A percentile compares a stretch with the other conserved stretches of the same genome.
phyloP scores from a whole-genome alignment of 2,113 vertebrate species.

The Pteropus alecto region DNA sequence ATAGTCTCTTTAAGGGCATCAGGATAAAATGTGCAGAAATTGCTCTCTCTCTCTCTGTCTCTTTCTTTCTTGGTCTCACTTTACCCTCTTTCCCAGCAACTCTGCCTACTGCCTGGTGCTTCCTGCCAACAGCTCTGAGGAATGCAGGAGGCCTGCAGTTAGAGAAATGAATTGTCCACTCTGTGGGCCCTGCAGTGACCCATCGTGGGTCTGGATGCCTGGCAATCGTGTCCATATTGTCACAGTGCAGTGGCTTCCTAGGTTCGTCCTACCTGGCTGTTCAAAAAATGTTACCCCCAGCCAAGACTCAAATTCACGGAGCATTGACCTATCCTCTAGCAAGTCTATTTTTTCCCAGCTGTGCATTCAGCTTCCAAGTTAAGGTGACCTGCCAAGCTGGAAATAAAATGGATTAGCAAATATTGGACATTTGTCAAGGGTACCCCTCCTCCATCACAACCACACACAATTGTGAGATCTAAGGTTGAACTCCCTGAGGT shows the following conservation, averaged over 20 bases:
- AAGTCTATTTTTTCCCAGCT: background rate
- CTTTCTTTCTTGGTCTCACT: background rate
- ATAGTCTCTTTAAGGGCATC: background rate
- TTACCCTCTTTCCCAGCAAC: background rate
- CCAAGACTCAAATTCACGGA: constrained; percentile 2
- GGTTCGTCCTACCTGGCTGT: background rate
- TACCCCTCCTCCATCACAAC: background rate
- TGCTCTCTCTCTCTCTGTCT: background rate
- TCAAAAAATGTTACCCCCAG: constrained; percentile 31
- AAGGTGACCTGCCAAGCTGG: constrained; percentile 41
- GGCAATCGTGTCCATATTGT: background rate
- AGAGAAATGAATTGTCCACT: background rate
- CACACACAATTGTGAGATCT: constrained; percentile 35
- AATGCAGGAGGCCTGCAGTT: background rate
- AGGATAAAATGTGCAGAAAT: background rate
- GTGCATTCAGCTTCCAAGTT: constrained; percentile 32
- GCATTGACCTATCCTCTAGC: background rate
- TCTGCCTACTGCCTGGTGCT: background rate
- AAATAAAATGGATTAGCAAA: constrained; percentile 55
- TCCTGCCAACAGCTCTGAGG: background rate
- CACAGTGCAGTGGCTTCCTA: background rate
- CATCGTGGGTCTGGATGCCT: background rate
- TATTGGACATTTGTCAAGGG: background rate
- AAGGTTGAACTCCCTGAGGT: background rate
- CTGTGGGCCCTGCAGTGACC: background rate